These are phyloP conservation scores for Melieria picta DNA, from an alignment of 2,888 invertebrate genomes.

Conservation along the genomic window DNA sequence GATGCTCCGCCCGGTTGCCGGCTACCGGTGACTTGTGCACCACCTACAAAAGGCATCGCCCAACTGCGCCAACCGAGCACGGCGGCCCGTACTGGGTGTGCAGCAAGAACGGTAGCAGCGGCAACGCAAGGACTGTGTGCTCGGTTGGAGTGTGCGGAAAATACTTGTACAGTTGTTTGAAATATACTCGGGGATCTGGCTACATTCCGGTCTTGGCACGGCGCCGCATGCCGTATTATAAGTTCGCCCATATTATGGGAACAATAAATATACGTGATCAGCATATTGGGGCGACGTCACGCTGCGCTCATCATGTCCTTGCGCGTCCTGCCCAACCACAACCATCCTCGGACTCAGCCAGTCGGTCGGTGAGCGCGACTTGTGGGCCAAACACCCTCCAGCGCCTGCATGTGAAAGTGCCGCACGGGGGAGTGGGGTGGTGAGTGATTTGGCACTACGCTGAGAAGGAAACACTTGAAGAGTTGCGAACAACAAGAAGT, in stretches of 20 bases:
- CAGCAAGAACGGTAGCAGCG: constrained; percentile 6
- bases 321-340: constrained; percentile 35
- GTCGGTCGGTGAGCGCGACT: too few relatives aligned
- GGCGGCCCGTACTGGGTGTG: not conserved
- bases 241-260: constrained; percentile 63
- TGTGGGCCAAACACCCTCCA: not conserved
- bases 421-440: too few relatives aligned
- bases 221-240: constrained; percentile 24
- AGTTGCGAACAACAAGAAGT: constrained; percentile 38
- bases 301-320: constrained; percentile 44
- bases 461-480: constrained; percentile 46
- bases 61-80: constrained; percentile 27
- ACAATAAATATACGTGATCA: constrained; percentile 66
- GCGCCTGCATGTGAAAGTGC: constrained; percentile 7
- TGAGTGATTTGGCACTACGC: not conserved
- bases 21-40: not conserved
- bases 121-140: constrained; percentile 20
- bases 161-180: constrained; percentile 42
- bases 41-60: too few relatives aligned
- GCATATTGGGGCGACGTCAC: constrained; percentile 56
- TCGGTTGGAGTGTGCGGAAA: constrained; percentile 27
- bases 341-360: constrained; percentile 13
- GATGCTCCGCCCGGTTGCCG: constrained; percentile 14
- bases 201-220: constrained; percentile 5
- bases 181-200: constrained; percentile 28